phyloP scores from a whole-genome alignment of 2,888 invertebrate genomes.

The Cetonia aurata region DNA sequence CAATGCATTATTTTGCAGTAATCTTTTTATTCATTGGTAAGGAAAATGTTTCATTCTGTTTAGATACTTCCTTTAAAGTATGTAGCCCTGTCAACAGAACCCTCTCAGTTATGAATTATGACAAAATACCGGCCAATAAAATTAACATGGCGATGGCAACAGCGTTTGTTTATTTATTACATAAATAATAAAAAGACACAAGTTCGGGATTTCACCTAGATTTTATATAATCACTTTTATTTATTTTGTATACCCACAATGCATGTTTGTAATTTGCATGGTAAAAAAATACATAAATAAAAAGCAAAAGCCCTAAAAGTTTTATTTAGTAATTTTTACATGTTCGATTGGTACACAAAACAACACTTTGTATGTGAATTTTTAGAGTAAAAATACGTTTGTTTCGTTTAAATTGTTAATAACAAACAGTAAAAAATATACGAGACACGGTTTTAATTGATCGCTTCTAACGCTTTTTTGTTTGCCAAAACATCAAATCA shows the following conservation, averaged over 20 bases:
- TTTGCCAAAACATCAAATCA: constrained; percentile 41
- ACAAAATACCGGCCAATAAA: constrained; percentile 59
- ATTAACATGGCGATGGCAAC: constrained; percentile 2
- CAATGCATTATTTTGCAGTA: not conserved
- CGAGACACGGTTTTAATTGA: not conserved
- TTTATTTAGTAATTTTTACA: too few relatives aligned
- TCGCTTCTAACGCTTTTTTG: too few relatives aligned
- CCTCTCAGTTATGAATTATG: constrained; percentile 68
- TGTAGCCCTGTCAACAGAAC: constrained; percentile 63
- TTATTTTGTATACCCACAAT: too few relatives aligned
- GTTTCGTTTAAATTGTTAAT: constrained; percentile 11
- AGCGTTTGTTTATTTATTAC: constrained; percentile 10
- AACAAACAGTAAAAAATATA: not conserved
- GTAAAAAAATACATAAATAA: too few relatives aligned
- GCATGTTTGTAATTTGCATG: too few relatives aligned
- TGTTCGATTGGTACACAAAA: too few relatives aligned
- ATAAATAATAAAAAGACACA: not conserved
- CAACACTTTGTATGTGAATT: too few relatives aligned
- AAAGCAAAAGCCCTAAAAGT: too few relatives aligned
- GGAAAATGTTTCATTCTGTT: constrained; percentile 26
- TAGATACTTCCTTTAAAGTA: constrained; percentile 54
- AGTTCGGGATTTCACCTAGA: too few relatives aligned
- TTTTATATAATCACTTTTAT: too few relatives aligned
- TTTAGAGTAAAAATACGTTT: not conserved
- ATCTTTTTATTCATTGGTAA: constrained; percentile 3